Evolutionary conservation across 2,888 invertebrate genomes (phyloP), one percentile per base, ranked within the genome.

Genomic region (Chymomyza caudatula): DNA sequence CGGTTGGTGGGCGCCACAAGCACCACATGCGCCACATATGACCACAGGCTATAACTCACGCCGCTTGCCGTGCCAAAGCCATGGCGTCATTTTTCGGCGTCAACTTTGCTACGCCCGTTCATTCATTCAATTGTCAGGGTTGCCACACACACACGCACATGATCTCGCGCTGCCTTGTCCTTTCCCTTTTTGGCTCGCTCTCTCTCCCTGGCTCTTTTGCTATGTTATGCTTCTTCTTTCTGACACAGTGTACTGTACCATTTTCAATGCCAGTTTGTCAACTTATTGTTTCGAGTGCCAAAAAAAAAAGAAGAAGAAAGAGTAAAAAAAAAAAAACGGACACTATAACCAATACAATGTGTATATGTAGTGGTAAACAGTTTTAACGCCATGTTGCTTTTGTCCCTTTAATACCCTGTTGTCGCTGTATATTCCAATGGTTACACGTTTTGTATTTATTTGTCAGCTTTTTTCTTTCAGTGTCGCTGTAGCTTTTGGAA

Each of bases 251-350:
- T 47, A 17, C 54, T 64, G 54, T 71, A 70, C 43, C 23, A 68
- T 77, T 77, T 77, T 77, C 76, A 77, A 76, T 76, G 76, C 74
- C 77, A 72, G 62, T 72, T 72, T 76, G 72, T 72, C 77, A 74
- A 71, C 72, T 74, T 74, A 77, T 77, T 69, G 76, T 77, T 74
- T 73, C 70, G 65, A 62, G 29, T 61, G 70, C 69, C 75, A 72
- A 74, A 60, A 57, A 42, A 49, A 43, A 25, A 54, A 51, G 58
- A 17, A 47, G 49, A 23, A 52, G 3, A 59, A 42, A 29, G 49
- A 23, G 43, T 25, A 59, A 42, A 29, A 60, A 25, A 22, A 43
- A 11, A 8, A 29, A n/a, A 51, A 52, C 11, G 29, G 29, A 37
- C 29, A 37, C 4, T 11, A 37, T 6, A 37, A 37, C 64, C 60